Conservation (phyloP, 1,140 invertebrate genomes). For the Bombus picipes region DNA sequence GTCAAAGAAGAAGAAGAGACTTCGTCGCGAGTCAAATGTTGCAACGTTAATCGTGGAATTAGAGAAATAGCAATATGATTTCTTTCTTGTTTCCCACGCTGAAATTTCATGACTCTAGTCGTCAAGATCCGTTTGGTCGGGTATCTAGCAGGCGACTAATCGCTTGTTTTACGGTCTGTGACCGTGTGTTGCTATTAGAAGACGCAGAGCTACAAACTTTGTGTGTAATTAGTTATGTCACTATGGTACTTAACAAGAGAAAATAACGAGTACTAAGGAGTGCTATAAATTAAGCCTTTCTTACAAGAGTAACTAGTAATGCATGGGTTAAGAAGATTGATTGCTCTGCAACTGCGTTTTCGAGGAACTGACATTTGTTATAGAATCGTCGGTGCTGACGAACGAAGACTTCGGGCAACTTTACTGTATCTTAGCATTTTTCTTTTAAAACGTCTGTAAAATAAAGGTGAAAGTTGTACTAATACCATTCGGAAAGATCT, state of each 20-base stretch:
- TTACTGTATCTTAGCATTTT: too few relatives aligned
- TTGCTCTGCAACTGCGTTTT: neutral
- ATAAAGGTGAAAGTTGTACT: too few relatives aligned
- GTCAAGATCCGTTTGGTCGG: neutral
- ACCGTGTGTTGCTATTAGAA: neutral
- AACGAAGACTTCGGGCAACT: too few relatives aligned
- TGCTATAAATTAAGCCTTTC: neutral
- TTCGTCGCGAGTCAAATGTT: too few relatives aligned
- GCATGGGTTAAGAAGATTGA: neutral
- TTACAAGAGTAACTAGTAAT: neutral
- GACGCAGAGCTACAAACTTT: neutral
- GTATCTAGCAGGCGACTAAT: neutral
- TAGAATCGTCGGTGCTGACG: neutral
- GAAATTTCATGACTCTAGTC: neutral
- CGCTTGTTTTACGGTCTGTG: too few relatives aligned
- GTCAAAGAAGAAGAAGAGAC: too few relatives aligned
- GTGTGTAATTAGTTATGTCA: neutral
- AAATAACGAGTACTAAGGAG: neutral
- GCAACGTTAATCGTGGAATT: too few relatives aligned
- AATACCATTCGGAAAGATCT: too few relatives aligned
- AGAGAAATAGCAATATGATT: too few relatives aligned
- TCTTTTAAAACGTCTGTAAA: too few relatives aligned
- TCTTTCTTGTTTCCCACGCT: too few relatives aligned
- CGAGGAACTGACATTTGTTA: too few relatives aligned
- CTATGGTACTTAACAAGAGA: neutral